Percentiles rank a stretch among this genome's conserved stretches.
These are phyloP conservation scores for Tenodera sinensis DNA, from an alignment of 2,888 invertebrate genomes.

Conservation along the genomic window DNA sequence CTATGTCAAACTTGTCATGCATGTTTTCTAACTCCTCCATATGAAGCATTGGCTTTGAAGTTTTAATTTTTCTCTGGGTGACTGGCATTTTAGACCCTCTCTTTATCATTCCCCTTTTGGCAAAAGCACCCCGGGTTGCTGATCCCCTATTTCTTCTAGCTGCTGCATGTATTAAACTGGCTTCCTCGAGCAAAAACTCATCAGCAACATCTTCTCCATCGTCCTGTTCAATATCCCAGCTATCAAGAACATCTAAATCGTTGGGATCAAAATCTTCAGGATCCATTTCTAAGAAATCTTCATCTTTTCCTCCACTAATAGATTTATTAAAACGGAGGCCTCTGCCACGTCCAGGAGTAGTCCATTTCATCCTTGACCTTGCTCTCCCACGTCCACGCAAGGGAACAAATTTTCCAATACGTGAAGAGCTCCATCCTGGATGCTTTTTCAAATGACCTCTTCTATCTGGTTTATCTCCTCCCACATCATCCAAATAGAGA, in stretches of 20 bases:
- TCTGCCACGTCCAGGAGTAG: not conserved
- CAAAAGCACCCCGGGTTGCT: not conserved
- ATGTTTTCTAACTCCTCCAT: not conserved
- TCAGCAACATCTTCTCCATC: not conserved
- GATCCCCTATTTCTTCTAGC: not conserved
- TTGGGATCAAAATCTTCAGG: not conserved
- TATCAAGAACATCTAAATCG: conserved; percentile 13
- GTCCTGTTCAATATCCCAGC: conserved; percentile 18
- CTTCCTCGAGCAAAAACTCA: not conserved
- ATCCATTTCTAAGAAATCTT: not conserved
- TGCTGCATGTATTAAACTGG: not conserved
- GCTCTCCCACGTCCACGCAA: not conserved
- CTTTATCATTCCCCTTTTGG: not conserved
- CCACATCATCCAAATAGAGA: conserved; percentile 26
- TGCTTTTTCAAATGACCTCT: not conserved
- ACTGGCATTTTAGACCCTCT: not conserved
- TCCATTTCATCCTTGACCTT: not conserved
- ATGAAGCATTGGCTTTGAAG: not conserved
- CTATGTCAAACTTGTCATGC: conserved; percentile 25
- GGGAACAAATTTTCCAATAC: not conserved
- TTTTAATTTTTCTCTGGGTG: not conserved
- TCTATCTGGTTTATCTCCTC: not conserved
- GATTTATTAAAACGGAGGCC: not conserved
- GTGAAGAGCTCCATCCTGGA: not conserved
- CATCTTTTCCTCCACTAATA: not conserved